Conservation (phyloP, 2,888 invertebrate genomes). For the Amblyteles armatorius region DNA sequence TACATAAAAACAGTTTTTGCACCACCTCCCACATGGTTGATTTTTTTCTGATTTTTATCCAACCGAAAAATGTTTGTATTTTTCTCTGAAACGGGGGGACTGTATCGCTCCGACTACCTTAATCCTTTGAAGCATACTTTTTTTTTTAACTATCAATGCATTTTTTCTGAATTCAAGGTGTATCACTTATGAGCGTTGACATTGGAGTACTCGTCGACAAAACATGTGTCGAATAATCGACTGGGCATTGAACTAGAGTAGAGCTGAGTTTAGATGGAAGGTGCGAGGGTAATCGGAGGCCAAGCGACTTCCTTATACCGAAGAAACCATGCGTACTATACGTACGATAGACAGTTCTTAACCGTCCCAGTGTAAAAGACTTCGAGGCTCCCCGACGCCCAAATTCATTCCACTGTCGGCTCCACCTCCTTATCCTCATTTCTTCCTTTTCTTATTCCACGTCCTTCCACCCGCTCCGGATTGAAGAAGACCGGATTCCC, state of each 20-base stretch:
- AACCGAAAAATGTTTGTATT: too few species aligned
- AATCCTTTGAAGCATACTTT: too few species aligned
- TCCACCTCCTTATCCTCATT: constrained; percentile 59
- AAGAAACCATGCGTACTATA: background rate
- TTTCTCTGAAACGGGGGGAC: too few species aligned
- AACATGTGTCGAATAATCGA: constrained; percentile 37
- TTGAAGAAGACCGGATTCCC: constrained; percentile 70
- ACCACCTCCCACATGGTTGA: too few species aligned
- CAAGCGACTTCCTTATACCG: constrained; percentile 12
- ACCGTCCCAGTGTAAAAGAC: too few species aligned
- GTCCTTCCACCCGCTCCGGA: constrained; percentile 45
- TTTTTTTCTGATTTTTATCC: too few species aligned
- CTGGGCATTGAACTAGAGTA: constrained; percentile 22
- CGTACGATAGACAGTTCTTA: background rate
- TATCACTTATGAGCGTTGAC: background rate
- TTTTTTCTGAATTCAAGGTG: too few species aligned
- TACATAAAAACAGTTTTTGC: too few species aligned
- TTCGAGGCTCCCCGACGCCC: constrained; percentile 61
- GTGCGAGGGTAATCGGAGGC: background rate
- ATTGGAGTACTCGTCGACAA: background rate
- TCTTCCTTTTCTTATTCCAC: constrained; percentile 28
- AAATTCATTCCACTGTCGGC: constrained; percentile 67
- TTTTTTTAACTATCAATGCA: too few species aligned
- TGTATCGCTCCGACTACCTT: too few species aligned
- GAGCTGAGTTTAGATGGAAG: background rate